Percentiles rank a stretch among this genome's conserved stretches.
Evolutionary conservation across 2,797 vertebrate species (phyloP).

Genomic region (Pristis pectinata): DNA sequence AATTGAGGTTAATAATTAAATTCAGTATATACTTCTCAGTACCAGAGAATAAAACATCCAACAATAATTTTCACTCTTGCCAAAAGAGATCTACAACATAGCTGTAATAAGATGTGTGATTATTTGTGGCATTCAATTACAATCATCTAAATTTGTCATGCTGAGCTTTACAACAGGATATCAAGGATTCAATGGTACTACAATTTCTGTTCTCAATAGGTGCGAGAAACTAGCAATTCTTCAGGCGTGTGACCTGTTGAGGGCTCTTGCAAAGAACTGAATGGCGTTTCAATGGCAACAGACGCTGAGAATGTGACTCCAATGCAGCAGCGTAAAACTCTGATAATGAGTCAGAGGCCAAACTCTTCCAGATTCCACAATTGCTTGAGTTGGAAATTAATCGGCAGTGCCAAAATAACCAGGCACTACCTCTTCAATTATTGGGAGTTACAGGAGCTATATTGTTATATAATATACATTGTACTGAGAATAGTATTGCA

Average conservation of each 20-base stretch:
- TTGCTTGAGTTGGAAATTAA: neutral
- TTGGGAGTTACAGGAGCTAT: constrained; percentile 29
- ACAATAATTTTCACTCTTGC: neutral
- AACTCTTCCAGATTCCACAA: neutral
- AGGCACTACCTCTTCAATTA: constrained; percentile 14
- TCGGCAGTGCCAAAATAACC: neutral
- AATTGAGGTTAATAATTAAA: neutral
- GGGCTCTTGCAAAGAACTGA: neutral
- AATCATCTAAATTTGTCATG: neutral
- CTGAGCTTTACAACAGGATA: neutral
- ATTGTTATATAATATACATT: neutral
- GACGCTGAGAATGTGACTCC: neutral
- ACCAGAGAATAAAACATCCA: neutral
- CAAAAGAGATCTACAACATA: neutral
- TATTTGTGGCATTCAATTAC: neutral
- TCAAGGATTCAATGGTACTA: neutral
- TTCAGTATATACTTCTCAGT: neutral
- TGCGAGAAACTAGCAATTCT: neutral
- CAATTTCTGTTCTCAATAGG: neutral
- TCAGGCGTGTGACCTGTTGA: neutral
- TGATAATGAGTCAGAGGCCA: neutral
- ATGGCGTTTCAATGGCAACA: neutral
- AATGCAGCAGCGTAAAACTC: neutral
- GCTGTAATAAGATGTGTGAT: too few species aligned
- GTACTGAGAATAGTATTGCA: neutral